Base-by-base conservation (phyloP, 2,113 vertebrate genomes). In the Oncorhynchus nerka region DNA sequence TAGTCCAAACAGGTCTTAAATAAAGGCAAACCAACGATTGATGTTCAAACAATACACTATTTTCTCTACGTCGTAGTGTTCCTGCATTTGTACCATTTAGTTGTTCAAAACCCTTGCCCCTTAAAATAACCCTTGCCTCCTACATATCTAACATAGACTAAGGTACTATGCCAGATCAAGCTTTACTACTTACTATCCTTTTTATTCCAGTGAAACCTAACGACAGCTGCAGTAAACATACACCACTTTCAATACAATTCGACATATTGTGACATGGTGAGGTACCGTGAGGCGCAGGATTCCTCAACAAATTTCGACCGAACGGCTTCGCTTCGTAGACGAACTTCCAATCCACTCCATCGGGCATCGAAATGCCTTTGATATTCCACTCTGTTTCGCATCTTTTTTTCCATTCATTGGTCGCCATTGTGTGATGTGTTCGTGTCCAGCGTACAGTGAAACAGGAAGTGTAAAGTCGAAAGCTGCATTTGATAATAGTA, bases 271-370 rank as follows among this genome's bases (percentile, higher is more conserved):
- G 2, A 3, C 20, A 20, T 28, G n/a, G n/a, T n/a, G n/a, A 5
- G n/a, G 5, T 93, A 96, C 96, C 95, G 83, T 93, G 87, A 39
- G 96, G 96, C n/a, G 93, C 79, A 4, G 95, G 89, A 82, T 93
- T 95, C 79, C 75, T 91, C 82, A 97, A 89, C 1, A 97, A 73
- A 77, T 96, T 96, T 65, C 94, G 93, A 61, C 90, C 87, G 22
- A 97, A 87, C 0, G 96, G 95, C 30, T 89, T 91, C 34, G 86
- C 90, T 65, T 93, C 86, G 16, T 85, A 90, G 3, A 94, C 85
- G 2, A 81, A 61, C 85, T 84, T 90, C 95, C 95, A 96, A 89
- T 94, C 89, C 67, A 93, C 75, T 26, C 51, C 8, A 61, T 89
- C 83, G 3, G 93, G 93, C 84, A 85, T 83, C 3, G 85, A 76